Evolutionary conservation across 2,888 invertebrate species (phyloP), one percentile per base, ranked within the genome.

Genomic region (Ophion obscuratus): DNA sequence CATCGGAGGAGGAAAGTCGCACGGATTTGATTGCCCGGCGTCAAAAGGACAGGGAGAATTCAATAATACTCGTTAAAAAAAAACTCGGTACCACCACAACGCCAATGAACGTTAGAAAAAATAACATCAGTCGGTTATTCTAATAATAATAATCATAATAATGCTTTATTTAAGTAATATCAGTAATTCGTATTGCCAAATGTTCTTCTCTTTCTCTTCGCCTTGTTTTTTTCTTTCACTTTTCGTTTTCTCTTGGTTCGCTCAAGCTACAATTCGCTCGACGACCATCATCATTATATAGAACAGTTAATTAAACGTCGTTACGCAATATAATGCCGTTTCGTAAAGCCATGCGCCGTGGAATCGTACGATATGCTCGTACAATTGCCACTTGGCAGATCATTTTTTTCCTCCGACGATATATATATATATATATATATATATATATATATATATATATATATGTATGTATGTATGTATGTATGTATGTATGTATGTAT

Each of bases 181-280:
- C 87, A 87, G 81, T 87, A 86, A 82, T 88, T 87, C 74, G 89
- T 90, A 89, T 90, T 89, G 88, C 89, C 90, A 88, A 89, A 87
- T 86, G 88, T 75, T 44, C 77, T 80, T 67, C 20, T 57, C 17
- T 20, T 36, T 62, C 47, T 81, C 66, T 14, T 53, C n/a, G 64
- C 47, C 44, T 59, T 31, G 4, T 47, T 70, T 20, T 47, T 53
- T 62, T 62, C 36, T 40, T 36, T 36, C 53, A 20, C 36, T 40
- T 24, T 77, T 68, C 4, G 20, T 78, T 67, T 53, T 47, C 36
- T 67, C 24, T 27, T 80, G 47, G 76, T 79, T 83, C 76, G 75
- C 82, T 79, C 70, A 74, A 87, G 81, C 79, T 79, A 79, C 84
- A 84, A 76, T 79, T 83, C 36, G 20, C 17, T 79, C 77, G 82